Evolutionary conservation across 2,113 vertebrate genomes (phyloP).

Genomic region (Calidris pugnax): DNA sequence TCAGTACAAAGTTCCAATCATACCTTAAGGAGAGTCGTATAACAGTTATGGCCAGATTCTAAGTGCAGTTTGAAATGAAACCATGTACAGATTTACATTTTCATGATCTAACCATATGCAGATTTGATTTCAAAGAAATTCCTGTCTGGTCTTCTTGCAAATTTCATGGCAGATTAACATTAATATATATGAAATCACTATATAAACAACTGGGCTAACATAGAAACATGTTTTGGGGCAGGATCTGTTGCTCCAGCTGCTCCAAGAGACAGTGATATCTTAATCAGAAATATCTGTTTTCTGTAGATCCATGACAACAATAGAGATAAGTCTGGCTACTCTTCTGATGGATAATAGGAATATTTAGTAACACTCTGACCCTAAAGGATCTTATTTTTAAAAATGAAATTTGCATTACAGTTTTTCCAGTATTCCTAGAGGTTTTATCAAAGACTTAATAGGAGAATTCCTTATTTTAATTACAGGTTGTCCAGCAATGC

Average conservation of each 20-base stretch:
- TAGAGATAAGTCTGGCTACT: background rate
- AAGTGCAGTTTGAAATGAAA: background rate
- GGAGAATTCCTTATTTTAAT: background rate
- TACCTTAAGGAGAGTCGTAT: constrained; percentile 49
- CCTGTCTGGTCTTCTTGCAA: background rate
- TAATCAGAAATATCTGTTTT: background rate
- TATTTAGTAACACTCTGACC: background rate
- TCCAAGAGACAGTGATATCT: background rate
- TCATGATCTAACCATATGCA: background rate
- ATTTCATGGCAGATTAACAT: background rate
- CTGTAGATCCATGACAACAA: background rate
- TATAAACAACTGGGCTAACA: background rate
- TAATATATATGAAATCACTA: background rate
- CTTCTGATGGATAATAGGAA: background rate
- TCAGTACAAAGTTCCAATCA: constrained; percentile 37
- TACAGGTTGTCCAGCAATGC: background rate
- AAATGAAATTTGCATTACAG: background rate
- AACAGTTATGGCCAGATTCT: background rate
- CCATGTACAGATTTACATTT: background rate
- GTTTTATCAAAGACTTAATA: background rate
- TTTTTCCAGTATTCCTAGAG: background rate
- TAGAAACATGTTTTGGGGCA: background rate
- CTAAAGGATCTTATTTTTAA: background rate
- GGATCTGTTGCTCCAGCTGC: background rate
- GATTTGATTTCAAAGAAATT: background rate